These are phyloP conservation scores for Streblospio benedicti DNA, from an alignment of 1,140 invertebrate genomes.

Conservation along the genomic window DNA sequence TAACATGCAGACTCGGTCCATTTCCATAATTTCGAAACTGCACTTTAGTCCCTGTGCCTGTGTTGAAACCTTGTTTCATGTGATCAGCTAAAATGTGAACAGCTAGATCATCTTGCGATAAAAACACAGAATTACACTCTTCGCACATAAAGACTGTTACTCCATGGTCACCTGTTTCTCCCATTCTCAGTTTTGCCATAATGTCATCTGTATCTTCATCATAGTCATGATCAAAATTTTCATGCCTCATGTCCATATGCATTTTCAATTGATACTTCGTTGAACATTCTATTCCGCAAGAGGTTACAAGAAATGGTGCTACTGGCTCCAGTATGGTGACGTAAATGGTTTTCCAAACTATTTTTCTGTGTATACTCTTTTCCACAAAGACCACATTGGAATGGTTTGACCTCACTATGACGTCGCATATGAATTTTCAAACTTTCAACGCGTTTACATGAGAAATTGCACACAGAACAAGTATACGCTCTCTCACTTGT, in stretches of 20 bases:
- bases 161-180: not conserved
- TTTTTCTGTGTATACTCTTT: slow-evolving; percentile 18
- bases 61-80: slow-evolving; percentile 15
- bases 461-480: slow-evolving; percentile 10
- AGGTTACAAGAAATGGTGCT: no score
- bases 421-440: slow-evolving; percentile 13
- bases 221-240: no score
- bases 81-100: slow-evolving; percentile 16
- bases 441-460: slow-evolving; percentile 6
- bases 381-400: slow-evolving; percentile 10
- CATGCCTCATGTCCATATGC: no score
- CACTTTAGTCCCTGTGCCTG: no score
- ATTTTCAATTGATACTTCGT: no score
- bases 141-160: slow-evolving; percentile 6
- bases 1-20: no score
- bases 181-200: not conserved
- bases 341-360: slow-evolving; percentile 11
- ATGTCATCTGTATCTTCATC: not conserved
- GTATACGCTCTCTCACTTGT: not conserved
- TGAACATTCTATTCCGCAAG: no score
- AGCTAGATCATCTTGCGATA: slow-evolving; percentile 11
- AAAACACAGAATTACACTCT: slow-evolving; percentile 6
- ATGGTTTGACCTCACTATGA: slow-evolving; percentile 13
- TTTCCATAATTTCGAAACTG: no score
- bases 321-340: slow-evolving; percentile 9